These are phyloP conservation scores for Micrastur ruficollis DNA, from an alignment of 2,797 vertebrate species.

Conservation along the genomic window DNA sequence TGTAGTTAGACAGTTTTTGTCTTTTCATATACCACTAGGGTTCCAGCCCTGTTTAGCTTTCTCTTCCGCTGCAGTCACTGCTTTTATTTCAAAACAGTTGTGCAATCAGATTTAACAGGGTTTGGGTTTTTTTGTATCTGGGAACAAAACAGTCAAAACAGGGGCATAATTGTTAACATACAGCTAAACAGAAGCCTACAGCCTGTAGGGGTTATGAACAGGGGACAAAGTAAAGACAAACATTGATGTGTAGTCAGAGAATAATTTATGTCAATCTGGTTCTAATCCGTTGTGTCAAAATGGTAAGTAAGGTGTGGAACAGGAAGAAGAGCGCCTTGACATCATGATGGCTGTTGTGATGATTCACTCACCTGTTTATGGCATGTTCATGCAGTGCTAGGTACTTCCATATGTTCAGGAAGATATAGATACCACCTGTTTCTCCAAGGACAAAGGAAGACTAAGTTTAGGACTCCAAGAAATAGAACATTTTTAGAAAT, in stretches of 20 bases:
- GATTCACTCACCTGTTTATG: background rate
- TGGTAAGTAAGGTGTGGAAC: background rate
- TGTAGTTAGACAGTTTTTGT: background rate
- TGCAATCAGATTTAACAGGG: background rate
- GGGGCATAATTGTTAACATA: background rate
- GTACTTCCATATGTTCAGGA: background rate
- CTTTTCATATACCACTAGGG: background rate
- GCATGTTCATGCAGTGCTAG: background rate
- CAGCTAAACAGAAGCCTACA: background rate
- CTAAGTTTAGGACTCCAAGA: background rate
- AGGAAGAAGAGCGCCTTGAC: background rate
- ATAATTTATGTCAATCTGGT: background rate
- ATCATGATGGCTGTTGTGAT: background rate
- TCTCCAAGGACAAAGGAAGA: background rate
- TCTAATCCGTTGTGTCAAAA: background rate
- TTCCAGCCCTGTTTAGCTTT: background rate
- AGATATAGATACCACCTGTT: background rate
- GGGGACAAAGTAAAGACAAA: background rate
- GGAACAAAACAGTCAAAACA: background rate
- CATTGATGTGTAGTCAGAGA: fast-evolving
- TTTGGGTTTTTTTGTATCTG: background rate
- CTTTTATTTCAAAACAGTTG: background rate
- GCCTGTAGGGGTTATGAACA: background rate
- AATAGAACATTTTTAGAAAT: background rate
- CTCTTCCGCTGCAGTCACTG: background rate